Base-by-base conservation (phyloP, 2,113 vertebrate genomes). In the Nestor notabilis region DNA sequence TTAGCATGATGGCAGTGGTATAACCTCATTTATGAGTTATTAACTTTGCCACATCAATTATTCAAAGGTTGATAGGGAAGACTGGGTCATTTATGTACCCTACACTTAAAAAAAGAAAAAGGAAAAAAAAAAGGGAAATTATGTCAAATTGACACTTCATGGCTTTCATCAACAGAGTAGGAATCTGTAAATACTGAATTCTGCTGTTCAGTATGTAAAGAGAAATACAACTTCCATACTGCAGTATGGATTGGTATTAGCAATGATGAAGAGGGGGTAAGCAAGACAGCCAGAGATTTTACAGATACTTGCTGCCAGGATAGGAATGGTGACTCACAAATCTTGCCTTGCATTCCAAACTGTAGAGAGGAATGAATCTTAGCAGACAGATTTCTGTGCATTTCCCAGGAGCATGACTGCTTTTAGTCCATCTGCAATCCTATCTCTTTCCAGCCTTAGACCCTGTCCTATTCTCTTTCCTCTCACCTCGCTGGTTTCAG, bases 271-370 rank as follows among this genome's bases (percentile, higher is more conserved):
- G 52, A 83, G 82, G 63, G 82, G 85, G 56, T 53, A 95, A 88
- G 66, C 56, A 76, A 86, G 90, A 93, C 94, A 97, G 94, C 29
- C 78, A 94, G 95, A 97, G 94, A 95, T 83, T 95, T 94, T 92
- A 92, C 94, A 97, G 92, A 69, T 95, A 93, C 80, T 92, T 96
- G 95, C 96, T 92, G 95, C 90, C 88, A 90, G 90, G 85, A 71
- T 8, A 72, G 75, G 82, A 97, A 94, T 28, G 44, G 92, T 96
- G 92, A 90, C 85, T 96, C 96, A 96, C 95, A 96, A 95, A 94
- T 96, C 96, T 94, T 90, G n/a, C 37, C 72, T 1, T 65, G 90
- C 92, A 95, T 96, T 97, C 92, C 96, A 86, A 93, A 91, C 75
- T 37, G 55, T 4, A 72, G 85, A 83, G 76, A 83, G 90, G 90